Evolutionary conservation across 2,888 invertebrate genomes (phyloP).

Genomic region (Zele albiditarsus): DNA sequence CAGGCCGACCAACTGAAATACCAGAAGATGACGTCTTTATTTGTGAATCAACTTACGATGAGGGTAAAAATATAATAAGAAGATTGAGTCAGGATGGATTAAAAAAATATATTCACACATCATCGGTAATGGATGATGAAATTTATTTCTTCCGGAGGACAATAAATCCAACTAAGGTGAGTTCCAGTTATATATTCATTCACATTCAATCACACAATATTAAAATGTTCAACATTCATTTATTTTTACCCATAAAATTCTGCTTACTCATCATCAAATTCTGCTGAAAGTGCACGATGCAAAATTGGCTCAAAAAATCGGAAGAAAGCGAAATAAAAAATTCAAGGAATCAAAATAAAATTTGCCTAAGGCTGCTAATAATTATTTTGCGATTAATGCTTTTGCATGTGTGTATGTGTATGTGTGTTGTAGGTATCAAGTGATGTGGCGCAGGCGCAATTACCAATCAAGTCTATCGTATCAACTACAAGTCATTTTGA

Average conservation of each 20-base stretch:
- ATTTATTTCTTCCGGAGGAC: slow-evolving; percentile 85
- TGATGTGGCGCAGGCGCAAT: slow-evolving; percentile 70
- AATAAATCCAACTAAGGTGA: slow-evolving; percentile 79
- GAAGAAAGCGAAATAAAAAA: background rate
- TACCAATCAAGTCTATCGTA: slow-evolving; percentile 67
- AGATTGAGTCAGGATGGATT: slow-evolving; percentile 82
- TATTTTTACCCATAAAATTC: slow-evolving; percentile 26
- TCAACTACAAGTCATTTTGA: slow-evolving; percentile 69
- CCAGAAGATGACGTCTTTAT: slow-evolving; percentile 93
- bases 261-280: slow-evolving; percentile 46
- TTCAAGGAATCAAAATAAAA: background rate
- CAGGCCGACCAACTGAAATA: slow-evolving; percentile 94
- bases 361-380: slow-evolving; percentile 23
- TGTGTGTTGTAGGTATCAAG: slow-evolving; percentile 68
- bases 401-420: slow-evolving; percentile 41
- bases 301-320: background rate
- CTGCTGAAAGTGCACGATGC: background rate
- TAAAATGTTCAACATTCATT: too few species aligned
- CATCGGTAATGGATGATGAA: slow-evolving; percentile 94
- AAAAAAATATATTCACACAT: slow-evolving; percentile 86
- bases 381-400: slow-evolving; percentile 43
- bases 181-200: background rate
- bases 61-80: slow-evolving; percentile 85
- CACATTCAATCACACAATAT: background rate
- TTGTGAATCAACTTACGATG: slow-evolving; percentile 93